phyloP scores from a whole-genome alignment of 2,888 invertebrate genomes.

The Steinernema carpocapsae region DNA sequence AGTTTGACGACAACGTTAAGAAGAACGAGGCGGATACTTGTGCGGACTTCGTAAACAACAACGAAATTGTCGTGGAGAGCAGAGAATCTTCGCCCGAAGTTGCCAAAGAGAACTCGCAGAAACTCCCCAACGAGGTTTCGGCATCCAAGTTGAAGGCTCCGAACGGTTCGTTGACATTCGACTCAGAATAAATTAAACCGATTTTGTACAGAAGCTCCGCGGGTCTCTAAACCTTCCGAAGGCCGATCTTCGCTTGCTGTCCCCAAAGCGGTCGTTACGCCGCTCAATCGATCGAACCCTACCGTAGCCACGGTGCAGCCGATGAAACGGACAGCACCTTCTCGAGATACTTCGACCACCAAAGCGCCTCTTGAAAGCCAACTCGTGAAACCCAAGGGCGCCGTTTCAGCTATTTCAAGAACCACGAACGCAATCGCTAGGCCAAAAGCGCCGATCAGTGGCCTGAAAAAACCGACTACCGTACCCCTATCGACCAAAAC shows the following conservation, averaged over 20 bases:
- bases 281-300: slow-evolving; percentile 6
- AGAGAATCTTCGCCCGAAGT: background rate
- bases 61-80: background rate
- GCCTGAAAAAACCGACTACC: slow-evolving; percentile 17
- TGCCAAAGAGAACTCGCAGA: background rate
- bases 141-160: slow-evolving; percentile 5
- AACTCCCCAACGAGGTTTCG: background rate
- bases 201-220: background rate
- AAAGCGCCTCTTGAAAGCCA: background rate
- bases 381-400: background rate
- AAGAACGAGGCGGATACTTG: background rate
- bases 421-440: background rate
- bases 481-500: slow-evolving; percentile 13
- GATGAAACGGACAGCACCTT: slow-evolving; percentile 2
- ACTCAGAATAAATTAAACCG: background rate
- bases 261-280: slow-evolving; percentile 19
- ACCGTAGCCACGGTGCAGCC: slow-evolving; percentile 23
- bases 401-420: background rate
- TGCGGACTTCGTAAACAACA: slow-evolving; percentile 27
- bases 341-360: background rate
- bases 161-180: background rate
- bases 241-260: background rate
- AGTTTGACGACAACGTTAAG: background rate
- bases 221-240: background rate
- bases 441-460: background rate